These are phyloP conservation scores for Ips nitidus DNA, from an alignment of 1,140 invertebrate genomes.

Conservation along the genomic window DNA sequence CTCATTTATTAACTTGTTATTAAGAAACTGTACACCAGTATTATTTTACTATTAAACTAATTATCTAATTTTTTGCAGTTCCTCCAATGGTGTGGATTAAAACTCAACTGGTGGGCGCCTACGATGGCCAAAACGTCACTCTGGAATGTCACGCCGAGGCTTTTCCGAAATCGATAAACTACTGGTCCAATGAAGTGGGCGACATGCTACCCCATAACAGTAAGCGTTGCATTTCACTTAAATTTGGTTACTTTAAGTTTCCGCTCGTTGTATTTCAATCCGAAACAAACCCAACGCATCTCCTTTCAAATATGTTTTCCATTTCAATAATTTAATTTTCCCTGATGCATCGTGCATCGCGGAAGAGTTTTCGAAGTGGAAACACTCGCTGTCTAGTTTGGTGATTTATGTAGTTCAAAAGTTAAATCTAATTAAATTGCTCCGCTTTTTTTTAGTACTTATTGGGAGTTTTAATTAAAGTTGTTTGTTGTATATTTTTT, in stretches of 20 bases:
- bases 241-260: constrained; percentile 3
- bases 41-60: too few relatives aligned
- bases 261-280: not conserved
- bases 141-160: constrained; percentile 84
- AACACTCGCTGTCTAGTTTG: too few relatives aligned
- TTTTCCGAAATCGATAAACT: constrained; percentile 84
- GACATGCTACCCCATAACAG: constrained; percentile 75
- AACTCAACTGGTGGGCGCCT: constrained; percentile 78
- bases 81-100: constrained; percentile 79
- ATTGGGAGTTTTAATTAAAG: too few relatives aligned
- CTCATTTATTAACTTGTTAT: too few relatives aligned
- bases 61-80: constrained; percentile 52
- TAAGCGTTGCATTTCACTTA: constrained; percentile 28
- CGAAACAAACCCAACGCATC: not conserved
- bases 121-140: constrained; percentile 69
- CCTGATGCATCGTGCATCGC: not conserved
- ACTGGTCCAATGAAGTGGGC: constrained; percentile 76
- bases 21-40: too few relatives aligned
- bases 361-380: too few relatives aligned
- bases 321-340: constrained; percentile 9
- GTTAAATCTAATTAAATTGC: too few relatives aligned
- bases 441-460: too few relatives aligned
- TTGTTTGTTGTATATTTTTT: too few relatives aligned
- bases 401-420: too few relatives aligned
- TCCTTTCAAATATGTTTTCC: constrained; percentile 3